Conservation (phyloP, 1,140 invertebrate species). For the Platyscapa corneri region DNA sequence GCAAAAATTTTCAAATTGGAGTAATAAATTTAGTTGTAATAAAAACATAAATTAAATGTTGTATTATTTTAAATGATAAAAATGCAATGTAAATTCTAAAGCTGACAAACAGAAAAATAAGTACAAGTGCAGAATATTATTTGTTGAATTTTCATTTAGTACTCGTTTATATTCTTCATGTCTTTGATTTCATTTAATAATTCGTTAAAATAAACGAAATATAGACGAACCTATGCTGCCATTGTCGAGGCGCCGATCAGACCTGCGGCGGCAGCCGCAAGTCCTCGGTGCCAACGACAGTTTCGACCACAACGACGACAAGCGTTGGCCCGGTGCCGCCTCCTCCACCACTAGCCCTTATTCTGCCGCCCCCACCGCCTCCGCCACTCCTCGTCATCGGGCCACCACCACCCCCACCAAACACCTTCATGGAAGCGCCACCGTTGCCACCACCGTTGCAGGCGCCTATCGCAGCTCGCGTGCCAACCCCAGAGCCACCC, state of each 20-base stretch:
- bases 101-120: too few species aligned
- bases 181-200: neutral
- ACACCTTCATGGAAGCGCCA: conserved; percentile 62
- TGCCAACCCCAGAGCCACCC: conserved; percentile 68
- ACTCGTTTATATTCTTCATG: too few species aligned
- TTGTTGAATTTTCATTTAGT: too few species aligned
- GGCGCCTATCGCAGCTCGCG: conserved; percentile 64
- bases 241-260: conserved; percentile 70
- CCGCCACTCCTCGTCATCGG: conserved; percentile 63
- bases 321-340: conserved; percentile 54
- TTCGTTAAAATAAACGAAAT: neutral
- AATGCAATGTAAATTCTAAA: too few species aligned
- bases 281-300: conserved; percentile 63
- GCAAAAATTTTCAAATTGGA: too few species aligned
- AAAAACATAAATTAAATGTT: too few species aligned
- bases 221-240: conserved; percentile 73
- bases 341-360: conserved; percentile 63
- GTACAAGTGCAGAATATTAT: too few species aligned
- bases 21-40: too few species aligned
- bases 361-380: conserved; percentile 70
- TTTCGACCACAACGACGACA: conserved; percentile 60
- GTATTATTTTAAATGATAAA: too few species aligned
- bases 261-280: conserved; percentile 66
- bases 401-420: conserved; percentile 70
- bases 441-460: conserved; percentile 69